phyloP scores from a whole-genome alignment of 2,888 invertebrate species.

The Deladenus siricidicola region DNA sequence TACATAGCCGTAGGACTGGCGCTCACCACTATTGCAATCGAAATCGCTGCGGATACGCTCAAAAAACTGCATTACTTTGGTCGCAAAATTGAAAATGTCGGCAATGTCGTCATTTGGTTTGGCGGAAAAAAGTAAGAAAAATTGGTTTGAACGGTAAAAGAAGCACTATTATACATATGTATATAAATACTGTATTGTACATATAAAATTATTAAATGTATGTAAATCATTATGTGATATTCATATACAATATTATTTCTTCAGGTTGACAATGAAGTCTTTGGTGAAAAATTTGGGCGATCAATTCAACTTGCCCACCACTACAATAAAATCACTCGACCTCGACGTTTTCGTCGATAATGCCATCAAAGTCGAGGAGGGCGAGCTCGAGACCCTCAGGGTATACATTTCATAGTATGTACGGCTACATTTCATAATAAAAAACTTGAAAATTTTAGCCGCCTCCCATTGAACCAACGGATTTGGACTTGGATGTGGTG shows the following conservation, averaged over 20 bases:
- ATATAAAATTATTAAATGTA: not conserved
- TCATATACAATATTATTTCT: not conserved
- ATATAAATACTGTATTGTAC: not conserved
- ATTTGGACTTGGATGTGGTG: conserved; percentile 23
- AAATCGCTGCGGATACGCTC: conserved; percentile 49
- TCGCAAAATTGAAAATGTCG: conserved; percentile 50
- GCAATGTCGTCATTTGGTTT: conserved; percentile 49
- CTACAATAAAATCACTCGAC: conserved; percentile 33
- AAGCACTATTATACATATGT: not conserved
- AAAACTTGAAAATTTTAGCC: conserved; percentile 24
- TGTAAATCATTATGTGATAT: not conserved
- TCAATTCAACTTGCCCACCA: conserved; percentile 48
- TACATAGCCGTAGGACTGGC: conserved; percentile 50
- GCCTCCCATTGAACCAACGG: conserved; percentile 43
- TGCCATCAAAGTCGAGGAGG: conserved; percentile 50
- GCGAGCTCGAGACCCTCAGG: conserved; percentile 45
- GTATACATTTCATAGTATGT: conserved; percentile 8
- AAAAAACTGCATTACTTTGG: conserved; percentile 51
- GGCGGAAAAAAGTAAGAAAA: conserved; percentile 37
- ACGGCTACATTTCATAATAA: not conserved
- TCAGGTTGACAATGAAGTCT: conserved; percentile 46
- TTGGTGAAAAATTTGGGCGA: conserved; percentile 49
- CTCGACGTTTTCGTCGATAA: conserved; percentile 51
- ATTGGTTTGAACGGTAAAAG: conserved; percentile 11
- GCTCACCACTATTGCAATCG: conserved; percentile 50